These are phyloP conservation scores for Drosophila kambysellisi DNA, from an alignment of 2,888 invertebrate species.

Conservation along the genomic window DNA sequence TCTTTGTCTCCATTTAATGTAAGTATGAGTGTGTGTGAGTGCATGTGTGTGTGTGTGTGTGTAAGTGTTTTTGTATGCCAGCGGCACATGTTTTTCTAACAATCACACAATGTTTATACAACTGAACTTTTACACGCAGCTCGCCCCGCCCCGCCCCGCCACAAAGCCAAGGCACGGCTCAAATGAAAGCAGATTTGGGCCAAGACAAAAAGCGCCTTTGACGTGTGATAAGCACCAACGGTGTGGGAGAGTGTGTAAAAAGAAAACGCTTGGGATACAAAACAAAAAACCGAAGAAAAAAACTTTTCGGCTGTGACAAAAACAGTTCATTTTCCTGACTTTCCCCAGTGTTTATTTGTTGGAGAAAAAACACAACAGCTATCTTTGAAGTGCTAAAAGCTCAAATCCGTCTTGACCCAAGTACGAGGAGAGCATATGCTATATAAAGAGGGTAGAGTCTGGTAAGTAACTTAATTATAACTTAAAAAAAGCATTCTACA, in stretches of 20 bases:
- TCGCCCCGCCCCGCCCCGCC: neutral
- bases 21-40: constrained; percentile 3
- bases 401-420: constrained; percentile 34
- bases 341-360: neutral
- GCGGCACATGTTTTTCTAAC: constrained; percentile 79
- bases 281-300: constrained; percentile 41
- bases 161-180: constrained; percentile 45
- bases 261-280: constrained; percentile 67
- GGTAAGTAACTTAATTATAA: constrained; percentile 18
- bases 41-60: neutral
- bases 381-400: constrained; percentile 35
- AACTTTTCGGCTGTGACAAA: constrained; percentile 66
- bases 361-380: constrained; percentile 15
- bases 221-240: constrained; percentile 71
- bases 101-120: constrained; percentile 81
- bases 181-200: constrained; percentile 77
- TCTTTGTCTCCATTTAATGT: constrained; percentile 31
- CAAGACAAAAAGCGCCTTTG: constrained; percentile 82
- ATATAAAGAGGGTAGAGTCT: neutral
- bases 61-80: constrained; percentile 44
- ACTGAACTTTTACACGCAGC: constrained; percentile 74
- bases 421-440: neutral
- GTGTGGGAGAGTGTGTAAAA: constrained; percentile 5
- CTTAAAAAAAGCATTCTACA: neutral
- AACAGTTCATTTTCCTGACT: constrained; percentile 59